These are phyloP conservation scores for Leucophora obtusa DNA, from an alignment of 2,888 invertebrate species.

Conservation along the genomic window DNA sequence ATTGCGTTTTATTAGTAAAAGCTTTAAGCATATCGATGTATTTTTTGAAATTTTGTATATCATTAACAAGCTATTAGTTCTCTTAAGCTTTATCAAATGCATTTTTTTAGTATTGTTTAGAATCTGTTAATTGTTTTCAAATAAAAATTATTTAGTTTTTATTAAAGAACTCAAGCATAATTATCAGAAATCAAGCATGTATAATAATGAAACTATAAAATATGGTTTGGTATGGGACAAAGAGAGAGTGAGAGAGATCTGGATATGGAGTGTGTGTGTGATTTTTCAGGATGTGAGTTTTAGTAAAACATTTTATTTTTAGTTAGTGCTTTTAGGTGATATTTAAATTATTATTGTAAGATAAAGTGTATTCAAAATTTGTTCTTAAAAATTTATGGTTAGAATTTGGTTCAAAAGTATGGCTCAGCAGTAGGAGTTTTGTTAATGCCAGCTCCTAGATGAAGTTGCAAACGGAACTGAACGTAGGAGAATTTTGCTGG, in stretches of 20 bases:
- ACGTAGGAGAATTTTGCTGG: no score
- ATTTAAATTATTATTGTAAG: not conserved
- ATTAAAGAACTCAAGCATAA: constrained; percentile 54
- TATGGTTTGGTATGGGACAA: not conserved
- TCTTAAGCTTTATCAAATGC: constrained; percentile 2
- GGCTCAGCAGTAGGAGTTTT: no score
- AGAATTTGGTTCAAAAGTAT: no score
- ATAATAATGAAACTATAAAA: constrained; percentile 48
- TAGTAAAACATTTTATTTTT: not conserved
- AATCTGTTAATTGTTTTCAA: constrained; percentile 9
- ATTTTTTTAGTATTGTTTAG: constrained; percentile 2
- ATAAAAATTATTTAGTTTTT: constrained; percentile 10
- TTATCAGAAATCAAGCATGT: constrained; percentile 46
- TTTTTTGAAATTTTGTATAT: constrained; percentile 8
- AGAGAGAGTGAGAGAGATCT: not conserved
- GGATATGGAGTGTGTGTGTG: not conserved
- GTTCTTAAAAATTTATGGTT: no score
- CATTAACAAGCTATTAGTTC: constrained; percentile 46
- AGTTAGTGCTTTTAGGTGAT: constrained; percentile 37
- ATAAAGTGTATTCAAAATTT: not conserved
- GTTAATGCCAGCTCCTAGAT: no score
- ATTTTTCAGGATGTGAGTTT: constrained; percentile 2
- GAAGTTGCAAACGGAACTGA: no score
- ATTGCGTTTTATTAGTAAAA: constrained; percentile 48
- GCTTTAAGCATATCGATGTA: constrained; percentile 35